Evolutionary conservation across 2,888 invertebrate genomes (phyloP).

Genomic region (Hypena proboscidalis): DNA sequence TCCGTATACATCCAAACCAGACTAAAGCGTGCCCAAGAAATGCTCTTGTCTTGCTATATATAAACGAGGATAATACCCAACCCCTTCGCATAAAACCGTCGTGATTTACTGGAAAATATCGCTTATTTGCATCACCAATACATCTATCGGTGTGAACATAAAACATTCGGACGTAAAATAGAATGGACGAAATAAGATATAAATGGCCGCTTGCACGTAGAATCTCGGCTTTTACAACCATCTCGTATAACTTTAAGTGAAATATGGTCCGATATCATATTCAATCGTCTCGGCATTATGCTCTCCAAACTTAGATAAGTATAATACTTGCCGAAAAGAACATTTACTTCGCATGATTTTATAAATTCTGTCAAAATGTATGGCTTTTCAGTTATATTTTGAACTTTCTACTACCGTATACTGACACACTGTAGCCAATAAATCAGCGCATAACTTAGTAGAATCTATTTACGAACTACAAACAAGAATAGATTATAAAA

Average conservation of each 20-base stretch:
- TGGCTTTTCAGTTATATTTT: conserved; percentile 48
- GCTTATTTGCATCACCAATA: conserved; percentile 76
- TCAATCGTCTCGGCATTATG: conserved; percentile 59
- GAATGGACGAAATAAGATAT: conserved; percentile 74
- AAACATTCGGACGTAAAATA: conserved; percentile 70
- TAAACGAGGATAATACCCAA: conserved; percentile 61
- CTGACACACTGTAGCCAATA: conserved; percentile 47
- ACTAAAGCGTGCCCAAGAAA: conserved; percentile 62
- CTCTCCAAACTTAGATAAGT: conserved; percentile 47
- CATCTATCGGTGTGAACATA: conserved; percentile 60
- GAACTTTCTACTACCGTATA: conserved; percentile 46
- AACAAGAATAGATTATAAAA: conserved; percentile 26
- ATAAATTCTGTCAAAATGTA: conserved; percentile 45
- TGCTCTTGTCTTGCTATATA: conserved; percentile 63
- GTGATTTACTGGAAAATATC: conserved; percentile 72
- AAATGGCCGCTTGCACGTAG: conserved; percentile 65
- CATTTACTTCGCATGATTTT: conserved; percentile 42
- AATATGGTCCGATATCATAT: conserved; percentile 65
- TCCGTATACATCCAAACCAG: conserved; percentile 57
- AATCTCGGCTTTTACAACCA: conserved; percentile 71
- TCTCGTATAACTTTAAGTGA: conserved; percentile 66
- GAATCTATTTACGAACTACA: conserved; percentile 14
- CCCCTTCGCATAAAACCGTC: conserved; percentile 59
- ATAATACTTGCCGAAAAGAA: conserved; percentile 35
- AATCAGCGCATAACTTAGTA: conserved; percentile 36